Conservation (phyloP, 1,140 invertebrate species). For the Drosophila equinoxialis region DNA sequence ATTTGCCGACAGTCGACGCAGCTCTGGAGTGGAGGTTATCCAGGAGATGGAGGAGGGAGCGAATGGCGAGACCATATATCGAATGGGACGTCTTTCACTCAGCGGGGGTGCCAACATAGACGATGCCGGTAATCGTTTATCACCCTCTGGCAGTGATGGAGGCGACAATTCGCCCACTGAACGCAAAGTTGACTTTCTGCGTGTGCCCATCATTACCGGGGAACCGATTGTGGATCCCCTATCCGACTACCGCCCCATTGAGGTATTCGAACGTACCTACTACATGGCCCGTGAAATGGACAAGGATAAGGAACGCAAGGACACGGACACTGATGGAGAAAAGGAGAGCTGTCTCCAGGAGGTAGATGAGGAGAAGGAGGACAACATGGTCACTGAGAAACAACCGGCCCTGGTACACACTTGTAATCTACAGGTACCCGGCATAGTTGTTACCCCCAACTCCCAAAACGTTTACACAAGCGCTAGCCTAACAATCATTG, state of each 20-base stretch:
- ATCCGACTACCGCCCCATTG: constrained; percentile 74
- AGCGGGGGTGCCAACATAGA: constrained; percentile 75
- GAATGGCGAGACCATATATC: constrained; percentile 67
- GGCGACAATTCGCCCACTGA: constrained; percentile 57
- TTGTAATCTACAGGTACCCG: constrained; percentile 80
- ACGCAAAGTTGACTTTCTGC: constrained; percentile 73
- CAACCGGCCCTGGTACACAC: constrained; percentile 59
- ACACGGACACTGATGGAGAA: constrained; percentile 2
- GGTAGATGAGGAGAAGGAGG: constrained; percentile 38
- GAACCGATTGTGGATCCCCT: constrained; percentile 74
- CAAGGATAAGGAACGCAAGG: constrained; percentile 39
- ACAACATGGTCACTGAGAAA: constrained; percentile 48
- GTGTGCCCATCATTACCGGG: constrained; percentile 68
- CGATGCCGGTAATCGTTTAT: constrained; percentile 70
- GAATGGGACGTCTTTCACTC: constrained; percentile 66
- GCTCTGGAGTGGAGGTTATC: constrained; percentile 85
- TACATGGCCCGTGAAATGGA: constrained; percentile 75
- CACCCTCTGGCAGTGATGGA: constrained; percentile 52
- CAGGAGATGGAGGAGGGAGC: constrained; percentile 76
- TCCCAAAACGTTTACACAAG: constrained; percentile 82
- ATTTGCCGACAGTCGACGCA: constrained; percentile 89
- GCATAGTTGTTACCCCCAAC: constrained; percentile 68
- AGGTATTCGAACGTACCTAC: constrained; percentile 81
- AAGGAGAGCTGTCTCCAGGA: not conserved
- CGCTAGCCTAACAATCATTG: constrained; percentile 85